A percentile compares a stretch with the other conserved stretches of the same genome.
Evolutionary conservation across 2,113 vertebrate species (phyloP).

Genomic region (Pseudorasbora parva): DNA sequence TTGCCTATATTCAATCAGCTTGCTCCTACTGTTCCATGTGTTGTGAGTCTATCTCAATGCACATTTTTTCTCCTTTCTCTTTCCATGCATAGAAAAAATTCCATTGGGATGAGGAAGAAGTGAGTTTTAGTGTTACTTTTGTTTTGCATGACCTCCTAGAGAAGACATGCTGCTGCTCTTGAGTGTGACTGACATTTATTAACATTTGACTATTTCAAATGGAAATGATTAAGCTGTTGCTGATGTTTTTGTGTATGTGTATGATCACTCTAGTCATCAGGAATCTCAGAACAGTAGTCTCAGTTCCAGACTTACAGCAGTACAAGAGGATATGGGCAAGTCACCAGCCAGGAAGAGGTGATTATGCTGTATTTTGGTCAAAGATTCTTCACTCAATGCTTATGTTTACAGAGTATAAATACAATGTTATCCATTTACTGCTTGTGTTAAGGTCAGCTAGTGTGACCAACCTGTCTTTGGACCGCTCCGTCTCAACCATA

Average conservation of each 20-base stretch:
- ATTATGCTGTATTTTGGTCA: conserved; percentile 13
- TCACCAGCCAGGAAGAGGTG: conserved; percentile 94
- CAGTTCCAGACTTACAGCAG: conserved; percentile 82
- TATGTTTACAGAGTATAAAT: not conserved
- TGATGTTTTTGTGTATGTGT: conserved; percentile 4
- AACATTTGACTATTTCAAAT: not conserved
- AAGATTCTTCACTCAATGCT: not conserved
- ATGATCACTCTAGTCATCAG: conserved; percentile 80
- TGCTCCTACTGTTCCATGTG: conserved; percentile 53
- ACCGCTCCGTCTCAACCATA: conserved; percentile 89
- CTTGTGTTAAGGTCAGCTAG: conserved; percentile 85
- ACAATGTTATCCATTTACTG: not conserved
- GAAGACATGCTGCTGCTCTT: conserved; percentile 35
- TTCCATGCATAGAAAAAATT: conserved; percentile 80
- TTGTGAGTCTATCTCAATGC: conserved; percentile 27
- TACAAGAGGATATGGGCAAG: conserved; percentile 93
- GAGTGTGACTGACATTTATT: conserved; percentile 42
- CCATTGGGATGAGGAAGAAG: conserved; percentile 82
- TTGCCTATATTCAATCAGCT: conserved; percentile 42
- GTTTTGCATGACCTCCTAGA: conserved; percentile 22
- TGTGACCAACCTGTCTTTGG: conserved; percentile 91
- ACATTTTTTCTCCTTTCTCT: conserved; percentile 60
- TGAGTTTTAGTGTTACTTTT: conserved; percentile 67
- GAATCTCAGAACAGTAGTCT: conserved; percentile 85
- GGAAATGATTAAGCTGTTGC: not conserved